Evolutionary conservation across 64 coral and sea anemone genomes (phyloP).

Genomic region (Montipora foliosa): DNA sequence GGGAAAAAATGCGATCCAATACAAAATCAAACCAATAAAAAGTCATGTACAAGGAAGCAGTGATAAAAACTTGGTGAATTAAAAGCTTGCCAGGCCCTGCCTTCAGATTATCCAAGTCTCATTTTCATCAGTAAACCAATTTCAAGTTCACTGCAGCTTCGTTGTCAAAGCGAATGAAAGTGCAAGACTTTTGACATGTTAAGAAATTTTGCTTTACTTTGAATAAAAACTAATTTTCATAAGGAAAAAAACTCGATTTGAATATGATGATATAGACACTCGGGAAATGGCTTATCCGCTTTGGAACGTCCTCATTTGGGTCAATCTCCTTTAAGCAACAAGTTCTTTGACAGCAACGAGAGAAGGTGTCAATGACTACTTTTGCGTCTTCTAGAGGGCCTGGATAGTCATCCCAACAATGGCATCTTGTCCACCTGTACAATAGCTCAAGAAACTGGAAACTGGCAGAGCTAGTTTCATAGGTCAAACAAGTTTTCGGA

Average conservation of each 20-base stretch:
- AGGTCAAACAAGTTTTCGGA: neutral
- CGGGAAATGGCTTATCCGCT: too few relatives aligned
- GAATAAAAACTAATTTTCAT: too few relatives aligned
- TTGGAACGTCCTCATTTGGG: too few relatives aligned
- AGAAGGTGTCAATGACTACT: neutral
- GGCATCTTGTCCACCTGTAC: neutral
- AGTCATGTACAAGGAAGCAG: neutral
- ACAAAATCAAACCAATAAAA: slow-evolving; percentile 51
- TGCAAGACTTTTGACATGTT: too few relatives aligned
- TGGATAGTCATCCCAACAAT: neutral
- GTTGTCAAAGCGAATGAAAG: too few relatives aligned
- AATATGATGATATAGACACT: too few relatives aligned
- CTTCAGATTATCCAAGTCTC: neutral
- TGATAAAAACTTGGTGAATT: slow-evolving; percentile 21
- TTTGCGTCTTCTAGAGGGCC: neutral
- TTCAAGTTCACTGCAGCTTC: neutral
- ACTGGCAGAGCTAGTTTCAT: neutral
- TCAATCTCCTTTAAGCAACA: neutral
- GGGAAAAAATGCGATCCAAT: neutral
- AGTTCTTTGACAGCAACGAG: neutral
- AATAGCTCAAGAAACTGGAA: neutral
- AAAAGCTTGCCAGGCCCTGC: neutral
- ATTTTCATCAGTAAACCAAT: neutral
- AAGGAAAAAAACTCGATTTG: too few relatives aligned
- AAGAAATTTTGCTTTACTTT: too few relatives aligned